Conservation (phyloP, 1,140 invertebrate genomes). For the Drosophila bifasciata region DNA sequence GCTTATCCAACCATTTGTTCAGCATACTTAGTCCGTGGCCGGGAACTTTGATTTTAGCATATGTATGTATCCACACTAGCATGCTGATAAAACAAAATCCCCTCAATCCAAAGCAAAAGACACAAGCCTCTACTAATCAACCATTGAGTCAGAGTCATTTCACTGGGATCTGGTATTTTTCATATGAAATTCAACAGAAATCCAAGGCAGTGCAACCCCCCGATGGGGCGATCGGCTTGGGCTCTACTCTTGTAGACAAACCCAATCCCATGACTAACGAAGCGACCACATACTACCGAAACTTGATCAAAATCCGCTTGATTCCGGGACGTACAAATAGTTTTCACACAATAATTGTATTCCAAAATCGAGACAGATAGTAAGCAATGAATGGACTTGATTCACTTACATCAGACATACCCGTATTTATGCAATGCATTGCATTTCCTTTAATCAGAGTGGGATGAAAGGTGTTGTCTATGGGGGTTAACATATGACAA, state of each 20-base stretch:
- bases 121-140: neutral
- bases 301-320: neutral
- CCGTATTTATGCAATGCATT: too few species aligned
- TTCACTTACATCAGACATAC: slow-evolving; percentile 2
- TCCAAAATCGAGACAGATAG: slow-evolving; percentile 1
- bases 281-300: neutral
- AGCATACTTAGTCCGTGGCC: too few species aligned
- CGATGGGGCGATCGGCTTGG: too few species aligned
- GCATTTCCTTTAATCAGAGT: too few species aligned
- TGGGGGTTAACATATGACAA: too few species aligned
- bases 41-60: slow-evolving; percentile 5
- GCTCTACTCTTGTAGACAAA: neutral
- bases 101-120: neutral
- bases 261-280: slow-evolving; percentile 17
- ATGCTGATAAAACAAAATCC: slow-evolving; percentile 9
- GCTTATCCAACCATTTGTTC: slow-evolving; percentile 17
- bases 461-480: too few species aligned
- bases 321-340: neutral
- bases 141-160: slow-evolving; percentile 35
- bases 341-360: neutral
- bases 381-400: neutral
- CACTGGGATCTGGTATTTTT: slow-evolving; percentile 8
- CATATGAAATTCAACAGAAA: slow-evolving; percentile 7
- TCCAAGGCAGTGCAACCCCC: neutral
- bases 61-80: slow-evolving; percentile 22